These are phyloP conservation scores for Mya arenaria DNA, from an alignment of 1,140 invertebrate genomes.

Conservation along the genomic window DNA sequence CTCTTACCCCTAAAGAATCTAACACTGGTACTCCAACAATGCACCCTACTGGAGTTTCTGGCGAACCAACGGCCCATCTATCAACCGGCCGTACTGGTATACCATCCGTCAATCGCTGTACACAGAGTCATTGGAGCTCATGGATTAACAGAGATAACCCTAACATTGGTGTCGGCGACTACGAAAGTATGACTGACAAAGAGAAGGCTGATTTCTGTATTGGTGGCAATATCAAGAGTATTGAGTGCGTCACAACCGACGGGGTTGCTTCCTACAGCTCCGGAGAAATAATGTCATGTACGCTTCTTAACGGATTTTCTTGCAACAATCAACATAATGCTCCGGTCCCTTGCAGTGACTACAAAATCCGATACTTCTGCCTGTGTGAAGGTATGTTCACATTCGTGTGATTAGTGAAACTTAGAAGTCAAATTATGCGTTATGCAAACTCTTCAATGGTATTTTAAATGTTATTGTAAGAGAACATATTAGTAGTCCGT, in stretches of 20 bases:
- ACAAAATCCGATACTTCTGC: constrained; percentile 80
- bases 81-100: not conserved
- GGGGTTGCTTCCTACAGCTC: constrained; percentile 55
- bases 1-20: constrained; percentile 23
- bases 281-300: constrained; percentile 61
- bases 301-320: constrained; percentile 40
- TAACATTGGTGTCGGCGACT: constrained; percentile 61
- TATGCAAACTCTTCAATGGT: too few relatives aligned
- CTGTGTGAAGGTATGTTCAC: constrained; percentile 75
- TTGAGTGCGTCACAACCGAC: constrained; percentile 65
- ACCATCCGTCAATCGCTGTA: constrained; percentile 37
- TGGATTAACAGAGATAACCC: constrained; percentile 73
- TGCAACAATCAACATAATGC: constrained; percentile 52
- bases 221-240: constrained; percentile 64
- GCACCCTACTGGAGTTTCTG: constrained; percentile 22
- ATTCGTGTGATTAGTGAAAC: too few relatives aligned
- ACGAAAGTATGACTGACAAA: constrained; percentile 58
- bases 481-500: too few relatives aligned
- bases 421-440: too few relatives aligned
- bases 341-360: constrained; percentile 74
- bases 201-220: constrained; percentile 64
- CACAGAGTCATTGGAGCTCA: constrained; percentile 55
- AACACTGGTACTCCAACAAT: constrained; percentile 49
- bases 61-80: constrained; percentile 17
- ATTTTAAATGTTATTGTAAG: too few relatives aligned